A percentile compares a stretch with the other conserved stretches of the same genome.
phyloP scores from a whole-genome alignment of 2,888 invertebrate genomes.

The Epistrophella euchroma region DNA sequence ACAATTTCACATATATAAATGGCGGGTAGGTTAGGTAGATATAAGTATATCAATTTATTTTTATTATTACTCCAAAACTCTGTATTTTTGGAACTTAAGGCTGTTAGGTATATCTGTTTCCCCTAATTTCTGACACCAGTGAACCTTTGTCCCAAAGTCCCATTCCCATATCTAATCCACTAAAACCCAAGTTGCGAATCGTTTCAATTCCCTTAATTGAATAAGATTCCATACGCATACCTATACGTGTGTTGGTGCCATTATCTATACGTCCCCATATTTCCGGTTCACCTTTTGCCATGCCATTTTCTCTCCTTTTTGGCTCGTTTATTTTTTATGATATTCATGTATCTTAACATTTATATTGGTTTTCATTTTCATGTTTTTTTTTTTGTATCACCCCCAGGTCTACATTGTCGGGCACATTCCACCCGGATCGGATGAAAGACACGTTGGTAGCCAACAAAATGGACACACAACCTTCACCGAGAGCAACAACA shows the following conservation, averaged over 20 bases:
- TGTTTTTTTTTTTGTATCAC: conserved; percentile 46
- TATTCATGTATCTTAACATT: conserved; percentile 51
- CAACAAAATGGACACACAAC: conserved; percentile 86
- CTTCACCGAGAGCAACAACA: conserved; percentile 90
- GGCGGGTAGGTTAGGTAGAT: no score
- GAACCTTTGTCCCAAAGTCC: conserved; percentile 15
- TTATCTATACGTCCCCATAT: background rate
- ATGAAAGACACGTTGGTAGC: conserved; percentile 90
- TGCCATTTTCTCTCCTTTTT: conserved; percentile 4
- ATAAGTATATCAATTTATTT: no score
- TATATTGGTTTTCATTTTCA: conserved; percentile 43
- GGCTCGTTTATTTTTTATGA: conserved; percentile 25
- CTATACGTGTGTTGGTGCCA: no score
- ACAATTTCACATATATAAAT: no score
- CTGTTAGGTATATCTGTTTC: background rate
- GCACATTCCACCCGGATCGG: conserved; percentile 95
- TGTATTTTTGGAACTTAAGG: background rate
- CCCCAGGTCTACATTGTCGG: conserved; percentile 94
- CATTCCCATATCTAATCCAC: background rate
- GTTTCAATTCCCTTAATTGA: conserved; percentile 73
- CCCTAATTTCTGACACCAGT: background rate
- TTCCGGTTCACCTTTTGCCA: conserved; percentile 10
- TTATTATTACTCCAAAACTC: background rate
- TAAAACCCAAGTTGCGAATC: conserved; percentile 22
- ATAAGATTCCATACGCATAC: conserved; percentile 63